A percentile compares a stretch with the other conserved stretches of the same genome.
Conservation (phyloP, 64 coral and sea anemone species). For the Pocillopora verrucosa region DNA sequence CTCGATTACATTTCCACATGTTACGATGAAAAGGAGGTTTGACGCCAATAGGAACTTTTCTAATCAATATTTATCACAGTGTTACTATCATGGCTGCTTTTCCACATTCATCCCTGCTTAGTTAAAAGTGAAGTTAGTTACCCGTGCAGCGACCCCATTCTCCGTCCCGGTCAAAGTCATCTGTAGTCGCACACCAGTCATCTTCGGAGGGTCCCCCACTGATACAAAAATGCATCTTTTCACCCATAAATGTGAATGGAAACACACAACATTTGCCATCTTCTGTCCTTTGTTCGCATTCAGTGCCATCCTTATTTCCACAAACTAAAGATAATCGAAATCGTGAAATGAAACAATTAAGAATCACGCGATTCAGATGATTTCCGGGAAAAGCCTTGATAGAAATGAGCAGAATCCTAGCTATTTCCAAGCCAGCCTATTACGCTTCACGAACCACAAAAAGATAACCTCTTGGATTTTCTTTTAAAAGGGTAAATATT, state of each 20-base stretch:
- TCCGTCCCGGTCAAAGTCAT: conserved; percentile 31
- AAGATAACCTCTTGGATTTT: no score
- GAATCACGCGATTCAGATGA: background rate
- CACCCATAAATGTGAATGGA: conserved; percentile 43
- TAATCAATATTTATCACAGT: no score
- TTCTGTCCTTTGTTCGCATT: conserved; percentile 10
- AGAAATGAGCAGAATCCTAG: no score
- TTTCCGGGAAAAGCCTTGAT: background rate
- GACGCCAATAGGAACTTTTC: no score
- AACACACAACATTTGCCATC: conserved; percentile 34
- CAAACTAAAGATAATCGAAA: background rate
- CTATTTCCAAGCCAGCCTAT: no score
- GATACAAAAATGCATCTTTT: background rate
- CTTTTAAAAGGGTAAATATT: no score
- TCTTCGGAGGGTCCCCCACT: background rate
- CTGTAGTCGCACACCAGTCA: conserved; percentile 38
- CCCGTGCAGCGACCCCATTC: conserved; percentile 23
- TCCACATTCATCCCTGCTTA: no score
- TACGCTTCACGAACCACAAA: no score
- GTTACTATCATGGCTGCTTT: no score
- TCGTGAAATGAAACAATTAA: background rate
- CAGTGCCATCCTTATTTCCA: background rate
- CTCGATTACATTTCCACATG: no score
- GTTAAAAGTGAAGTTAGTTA: background rate
- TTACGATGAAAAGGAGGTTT: no score